These are phyloP conservation scores for Clarias laeviceps DNA, from an alignment of 2,797 vertebrate species.

Conservation along the genomic window DNA sequence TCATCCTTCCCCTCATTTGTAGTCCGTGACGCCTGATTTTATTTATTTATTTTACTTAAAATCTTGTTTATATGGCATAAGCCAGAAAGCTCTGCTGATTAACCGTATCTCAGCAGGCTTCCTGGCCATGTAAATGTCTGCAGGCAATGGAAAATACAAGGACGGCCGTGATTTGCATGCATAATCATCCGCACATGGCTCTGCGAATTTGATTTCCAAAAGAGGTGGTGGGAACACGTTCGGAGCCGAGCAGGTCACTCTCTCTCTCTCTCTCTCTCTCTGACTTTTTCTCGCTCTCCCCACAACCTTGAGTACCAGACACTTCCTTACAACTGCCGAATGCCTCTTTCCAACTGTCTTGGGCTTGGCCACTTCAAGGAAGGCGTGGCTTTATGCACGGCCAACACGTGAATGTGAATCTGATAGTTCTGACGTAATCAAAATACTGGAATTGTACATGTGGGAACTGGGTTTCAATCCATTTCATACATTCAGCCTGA, in stretches of 20 bases:
- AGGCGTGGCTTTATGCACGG: neutral
- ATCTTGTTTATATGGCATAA: neutral
- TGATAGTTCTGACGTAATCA: neutral
- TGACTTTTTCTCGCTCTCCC: neutral
- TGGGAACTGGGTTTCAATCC: no score
- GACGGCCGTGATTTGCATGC: slow-evolving; percentile 74
- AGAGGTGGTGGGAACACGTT: slow-evolving; percentile 52
- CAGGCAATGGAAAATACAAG: slow-evolving; percentile 74
- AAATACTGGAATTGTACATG: neutral
- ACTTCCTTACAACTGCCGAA: neutral
- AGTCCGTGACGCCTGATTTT: neutral
- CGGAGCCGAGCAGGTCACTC: slow-evolving; percentile 9
- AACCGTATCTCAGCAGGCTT: slow-evolving; percentile 38
- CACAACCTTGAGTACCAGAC: slow-evolving; percentile 15
- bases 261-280: neutral
- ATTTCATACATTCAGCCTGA: neutral
- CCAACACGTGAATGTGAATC: neutral
- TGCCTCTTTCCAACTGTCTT: slow-evolving; percentile 26
- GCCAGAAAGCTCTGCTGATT: slow-evolving; percentile 25
- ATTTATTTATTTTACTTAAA: neutral
- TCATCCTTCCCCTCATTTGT: neutral
- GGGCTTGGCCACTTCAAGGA: neutral
- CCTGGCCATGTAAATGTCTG: slow-evolving; percentile 74
- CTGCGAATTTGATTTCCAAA: slow-evolving; percentile 80
- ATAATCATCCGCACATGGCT: slow-evolving; percentile 61